Evolutionary conservation across 2,113 vertebrate species (phyloP).

Genomic region (Alexandromys fortis): DNA sequence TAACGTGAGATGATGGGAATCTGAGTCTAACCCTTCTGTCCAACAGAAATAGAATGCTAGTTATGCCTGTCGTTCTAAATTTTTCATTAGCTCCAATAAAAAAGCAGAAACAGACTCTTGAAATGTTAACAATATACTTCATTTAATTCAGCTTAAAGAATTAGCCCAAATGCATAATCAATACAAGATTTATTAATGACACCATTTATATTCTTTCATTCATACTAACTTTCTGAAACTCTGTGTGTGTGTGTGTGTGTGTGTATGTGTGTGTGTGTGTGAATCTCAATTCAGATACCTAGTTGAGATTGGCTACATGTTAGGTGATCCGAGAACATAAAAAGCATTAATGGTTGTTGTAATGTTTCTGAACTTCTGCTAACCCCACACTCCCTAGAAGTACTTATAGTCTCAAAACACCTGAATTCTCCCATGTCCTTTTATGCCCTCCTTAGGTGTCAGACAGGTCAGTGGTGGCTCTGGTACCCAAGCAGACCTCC

Average conservation of each 20-base stretch:
- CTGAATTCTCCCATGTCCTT: not conserved
- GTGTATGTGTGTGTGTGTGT: not conserved
- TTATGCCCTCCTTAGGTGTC: constrained; percentile 89
- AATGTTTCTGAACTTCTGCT: not conserved
- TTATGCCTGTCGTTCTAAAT: not conserved
- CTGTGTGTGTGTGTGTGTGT: no score
- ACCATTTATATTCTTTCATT: not conserved
- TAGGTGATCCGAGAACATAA: not conserved
- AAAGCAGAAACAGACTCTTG: constrained; percentile 25
- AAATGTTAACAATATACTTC: not conserved
- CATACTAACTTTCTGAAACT: not conserved
- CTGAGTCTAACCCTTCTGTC: not conserved
- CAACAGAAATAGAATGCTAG: not conserved
- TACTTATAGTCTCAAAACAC: not conserved
- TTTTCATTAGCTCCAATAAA: not conserved
- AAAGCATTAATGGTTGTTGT: not conserved
- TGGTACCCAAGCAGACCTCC: constrained; percentile 98
- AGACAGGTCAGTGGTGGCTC: constrained; percentile 95
- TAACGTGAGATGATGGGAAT: not conserved
- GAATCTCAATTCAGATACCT: not conserved
- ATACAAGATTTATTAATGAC: not conserved
- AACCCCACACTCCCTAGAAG: not conserved
- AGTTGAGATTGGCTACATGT: not conserved
- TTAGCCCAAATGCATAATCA: not conserved
- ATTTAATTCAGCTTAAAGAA: constrained; percentile 9